Conservation (phyloP, 2,113 vertebrate species). For the Zapus hudsonius region DNA sequence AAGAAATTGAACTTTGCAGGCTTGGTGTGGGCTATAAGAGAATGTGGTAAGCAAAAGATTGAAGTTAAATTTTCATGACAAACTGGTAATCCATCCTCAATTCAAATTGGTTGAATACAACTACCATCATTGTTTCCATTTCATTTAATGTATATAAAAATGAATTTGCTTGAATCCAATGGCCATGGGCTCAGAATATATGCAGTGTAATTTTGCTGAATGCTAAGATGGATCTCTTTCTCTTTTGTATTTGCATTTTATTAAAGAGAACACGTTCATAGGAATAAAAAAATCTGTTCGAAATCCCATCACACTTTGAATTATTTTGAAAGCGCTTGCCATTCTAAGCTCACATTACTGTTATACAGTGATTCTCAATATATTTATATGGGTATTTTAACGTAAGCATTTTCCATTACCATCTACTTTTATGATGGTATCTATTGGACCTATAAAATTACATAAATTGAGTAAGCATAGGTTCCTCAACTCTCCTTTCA, state of each 20-base stretch:
- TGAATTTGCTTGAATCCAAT: constrained; percentile 53
- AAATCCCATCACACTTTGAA: constrained; percentile 29
- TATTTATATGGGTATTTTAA: constrained; percentile 24
- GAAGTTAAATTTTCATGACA: constrained; percentile 45
- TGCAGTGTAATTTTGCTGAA: constrained; percentile 6
- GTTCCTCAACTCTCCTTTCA: constrained; percentile 1
- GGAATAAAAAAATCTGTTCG: constrained; percentile 23
- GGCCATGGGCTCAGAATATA: constrained; percentile 38
- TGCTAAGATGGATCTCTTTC: background rate
- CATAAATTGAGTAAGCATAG: background rate
- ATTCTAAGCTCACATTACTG: background rate
- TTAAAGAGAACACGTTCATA: constrained; percentile 42
- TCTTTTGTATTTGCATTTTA: constrained; percentile 40
- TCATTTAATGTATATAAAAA: constrained; percentile 67
- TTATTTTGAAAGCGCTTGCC: constrained; percentile 56
- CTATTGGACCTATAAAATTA: background rate
- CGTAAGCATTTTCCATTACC: background rate
- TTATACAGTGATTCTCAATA: background rate
- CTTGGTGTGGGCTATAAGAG: background rate
- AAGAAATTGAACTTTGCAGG: background rate
- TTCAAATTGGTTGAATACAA: constrained; percentile 51
- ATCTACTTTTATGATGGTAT: constrained; percentile 7
- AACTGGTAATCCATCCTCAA: constrained; percentile 45
- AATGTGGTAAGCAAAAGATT: background rate
- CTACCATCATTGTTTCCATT: constrained; percentile 59